phyloP scores from a whole-genome alignment of 2,888 invertebrate species.

The Lymantria monacha region DNA sequence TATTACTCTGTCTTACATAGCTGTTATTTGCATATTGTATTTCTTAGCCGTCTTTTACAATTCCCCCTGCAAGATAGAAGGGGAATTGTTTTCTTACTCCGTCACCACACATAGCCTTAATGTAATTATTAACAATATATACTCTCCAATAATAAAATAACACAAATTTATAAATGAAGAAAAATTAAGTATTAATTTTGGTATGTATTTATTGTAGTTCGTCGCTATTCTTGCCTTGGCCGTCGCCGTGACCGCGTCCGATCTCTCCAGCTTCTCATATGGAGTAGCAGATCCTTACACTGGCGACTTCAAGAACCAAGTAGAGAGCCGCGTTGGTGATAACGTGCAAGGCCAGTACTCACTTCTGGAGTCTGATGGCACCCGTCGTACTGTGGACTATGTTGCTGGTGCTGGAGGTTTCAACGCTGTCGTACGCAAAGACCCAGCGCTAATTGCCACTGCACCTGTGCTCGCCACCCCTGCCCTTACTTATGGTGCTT shows the following conservation, averaged over 20 bases:
- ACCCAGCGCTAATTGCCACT: slow-evolving; percentile 52
- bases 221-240: slow-evolving; percentile 53
- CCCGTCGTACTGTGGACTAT: slow-evolving; percentile 78
- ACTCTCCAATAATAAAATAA: no score
- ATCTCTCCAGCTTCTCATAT: slow-evolving; percentile 70
- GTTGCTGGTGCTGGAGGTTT: slow-evolving; percentile 76
- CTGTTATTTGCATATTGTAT: no score
- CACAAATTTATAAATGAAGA: no score
- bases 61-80: no score
- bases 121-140: no score
- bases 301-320: slow-evolving; percentile 76
- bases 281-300: slow-evolving; percentile 75
- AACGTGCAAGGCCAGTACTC: slow-evolving; percentile 53
- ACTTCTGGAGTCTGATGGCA: slow-evolving; percentile 76
- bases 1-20: no score
- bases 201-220: slow-evolving; percentile 40
- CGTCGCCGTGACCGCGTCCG: slow-evolving; percentile 41
- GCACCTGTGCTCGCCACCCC: slow-evolving; percentile 28
- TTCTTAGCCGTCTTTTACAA: no score
- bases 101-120: no score
- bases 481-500: slow-evolving; percentile 26
- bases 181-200: no score
- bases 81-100: no score
- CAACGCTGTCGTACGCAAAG: slow-evolving; percentile 79
- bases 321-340: slow-evolving; percentile 46